Evolutionary conservation across 1,140 invertebrate species (phyloP), one percentile per base, ranked within the genome.

Genomic region (Drosophila rufa): DNA sequence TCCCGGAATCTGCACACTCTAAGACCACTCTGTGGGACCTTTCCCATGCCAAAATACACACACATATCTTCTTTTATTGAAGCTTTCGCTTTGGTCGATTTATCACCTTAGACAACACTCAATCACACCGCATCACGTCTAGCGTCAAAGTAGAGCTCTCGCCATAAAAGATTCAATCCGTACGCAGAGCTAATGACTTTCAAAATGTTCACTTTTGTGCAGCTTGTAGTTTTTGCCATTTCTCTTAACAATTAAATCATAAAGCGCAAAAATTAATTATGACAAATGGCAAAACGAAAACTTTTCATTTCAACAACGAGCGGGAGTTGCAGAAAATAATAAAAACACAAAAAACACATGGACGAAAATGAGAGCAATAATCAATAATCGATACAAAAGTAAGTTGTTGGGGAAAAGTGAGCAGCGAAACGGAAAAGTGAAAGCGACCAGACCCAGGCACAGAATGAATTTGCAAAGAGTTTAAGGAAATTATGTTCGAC

Each of bases 201-300:
- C 51, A 80, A 73, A 59, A 84, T 84, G 73, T 47, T 42, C 33
- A 33, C 50, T 46, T 19, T 45, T 75, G 61, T 68, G 51, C 59
- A 36, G 38, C 30, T 62, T 66, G 62, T 75, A 30, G 70, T 75
- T 38, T 38, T 56, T 43, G 66, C 53, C 38, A 50, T 73, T 73
- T 73, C 67, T 73, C 22, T 22, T 17, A 51, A 73, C 55, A 82
- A 82, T 77, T 83, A 80, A 86, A 79, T 87, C 75, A 73, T 80
- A 89, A 68, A 78, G 76, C 76, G 67, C 77, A 75, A 67, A 80
- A 87, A 79, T 79, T 89, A 89, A 89, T 89, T 90, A 89, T 84
- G 85, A 79, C 84, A 90, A 89, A 89, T 84, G 66, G 74, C 59
- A 48, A 65, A 75, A 69, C 77, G 51, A 87, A 87, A 87, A 84